Conservation (phyloP, 1,140 invertebrate genomes). For the Leptinotarsa texana region DNA sequence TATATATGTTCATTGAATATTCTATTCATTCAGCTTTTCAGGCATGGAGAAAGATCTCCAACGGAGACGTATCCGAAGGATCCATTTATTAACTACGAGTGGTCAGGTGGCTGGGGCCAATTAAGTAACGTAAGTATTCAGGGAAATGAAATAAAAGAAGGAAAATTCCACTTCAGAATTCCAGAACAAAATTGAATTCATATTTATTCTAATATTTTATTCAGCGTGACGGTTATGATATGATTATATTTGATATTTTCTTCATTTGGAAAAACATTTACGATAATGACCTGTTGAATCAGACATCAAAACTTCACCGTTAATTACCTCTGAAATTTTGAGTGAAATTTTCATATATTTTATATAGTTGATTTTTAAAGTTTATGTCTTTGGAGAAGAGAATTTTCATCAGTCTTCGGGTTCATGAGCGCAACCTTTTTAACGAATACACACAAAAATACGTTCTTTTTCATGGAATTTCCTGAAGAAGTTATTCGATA, state of each 20-base stretch:
- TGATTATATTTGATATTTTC: not conserved
- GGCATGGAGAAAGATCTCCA: constrained; percentile 78
- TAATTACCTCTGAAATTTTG: not conserved
- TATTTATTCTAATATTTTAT: no score
- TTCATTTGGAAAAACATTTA: no score
- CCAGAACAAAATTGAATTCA: not conserved
- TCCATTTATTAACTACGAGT: constrained; percentile 68
- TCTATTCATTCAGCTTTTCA: constrained; percentile 62
- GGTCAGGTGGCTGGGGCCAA: constrained; percentile 71
- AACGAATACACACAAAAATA: no score
- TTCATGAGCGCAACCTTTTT: no score
- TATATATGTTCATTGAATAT: not conserved
- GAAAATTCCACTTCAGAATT: no score
- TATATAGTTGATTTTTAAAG: no score
- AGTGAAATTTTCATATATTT: no score
- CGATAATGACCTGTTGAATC: no score
- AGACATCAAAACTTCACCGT: not conserved
- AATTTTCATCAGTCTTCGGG: no score
- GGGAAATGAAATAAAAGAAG: not conserved
- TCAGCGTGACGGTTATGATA: not conserved
- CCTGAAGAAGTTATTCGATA: no score
- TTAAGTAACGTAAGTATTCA: constrained; percentile 69
- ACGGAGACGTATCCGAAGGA: constrained; percentile 70
- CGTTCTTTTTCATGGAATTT: no score
- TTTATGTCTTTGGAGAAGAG: no score